Evolutionary conservation across 2,113 vertebrate genomes (phyloP).

Genomic region (Spermophilus dauricus): DNA sequence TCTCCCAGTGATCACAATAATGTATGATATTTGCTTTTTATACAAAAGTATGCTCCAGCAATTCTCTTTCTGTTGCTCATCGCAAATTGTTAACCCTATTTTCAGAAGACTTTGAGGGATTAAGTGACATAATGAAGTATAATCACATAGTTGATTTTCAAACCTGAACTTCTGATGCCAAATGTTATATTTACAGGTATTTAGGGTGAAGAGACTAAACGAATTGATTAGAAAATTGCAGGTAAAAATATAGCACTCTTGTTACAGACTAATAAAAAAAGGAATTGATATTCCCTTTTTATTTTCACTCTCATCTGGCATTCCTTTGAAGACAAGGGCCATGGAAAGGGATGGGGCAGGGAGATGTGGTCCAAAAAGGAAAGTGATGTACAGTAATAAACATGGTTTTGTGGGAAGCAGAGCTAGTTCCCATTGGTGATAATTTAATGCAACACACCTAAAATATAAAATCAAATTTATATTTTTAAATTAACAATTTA

Average conservation of each 20-base stretch:
- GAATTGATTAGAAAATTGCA: neutral
- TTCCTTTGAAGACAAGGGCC: neutral
- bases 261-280: neutral
- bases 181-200: neutral
- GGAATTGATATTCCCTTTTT: neutral
- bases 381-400: neutral
- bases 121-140: neutral
- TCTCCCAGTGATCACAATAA: neutral
- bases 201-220: neutral
- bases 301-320: neutral
- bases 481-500: constrained; percentile 2
- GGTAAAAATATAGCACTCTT: neutral
- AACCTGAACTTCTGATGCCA: neutral
- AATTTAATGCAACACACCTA: neutral
- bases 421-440: neutral
- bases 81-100: constrained; percentile 17
- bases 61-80: neutral
- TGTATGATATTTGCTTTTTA: neutral
- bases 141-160: neutral
- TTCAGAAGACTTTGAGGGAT: constrained; percentile 13
- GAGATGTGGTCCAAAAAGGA: neutral
- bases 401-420: neutral
- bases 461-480: constrained; percentile 38
- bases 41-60: neutral
- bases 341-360: neutral